A percentile compares a stretch with the other conserved stretches of the same genome.
Conservation (phyloP, 2,113 vertebrate genomes). For the Phoenicopterus ruber region DNA sequence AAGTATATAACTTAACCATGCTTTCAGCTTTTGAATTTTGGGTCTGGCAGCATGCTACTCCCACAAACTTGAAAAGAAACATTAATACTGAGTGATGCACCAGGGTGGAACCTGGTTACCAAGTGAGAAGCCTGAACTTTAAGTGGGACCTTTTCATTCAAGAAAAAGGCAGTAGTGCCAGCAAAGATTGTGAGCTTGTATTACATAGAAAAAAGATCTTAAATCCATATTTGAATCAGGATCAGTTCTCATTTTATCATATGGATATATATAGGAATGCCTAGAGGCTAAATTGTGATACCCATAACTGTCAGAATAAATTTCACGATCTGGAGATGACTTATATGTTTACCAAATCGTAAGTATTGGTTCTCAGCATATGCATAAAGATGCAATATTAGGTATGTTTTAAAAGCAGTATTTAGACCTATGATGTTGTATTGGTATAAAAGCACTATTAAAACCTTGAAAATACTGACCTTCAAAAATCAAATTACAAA, state of each 20-base stretch:
- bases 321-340: neutral
- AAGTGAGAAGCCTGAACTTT: neutral
- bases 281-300: neutral
- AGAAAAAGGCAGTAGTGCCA: neutral
- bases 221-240: neutral
- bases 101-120: neutral
- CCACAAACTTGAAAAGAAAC: neutral
- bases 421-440: neutral
- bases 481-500: neutral
- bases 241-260: neutral
- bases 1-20: neutral
- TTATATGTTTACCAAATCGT: neutral
- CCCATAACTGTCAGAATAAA: neutral
- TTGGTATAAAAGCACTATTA: neutral
- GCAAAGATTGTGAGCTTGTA: neutral
- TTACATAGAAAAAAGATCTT: neutral
- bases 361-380: neutral
- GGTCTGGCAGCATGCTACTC: neutral
- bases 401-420: neutral
- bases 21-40: constrained; percentile 21
- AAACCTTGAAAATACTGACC: neutral
- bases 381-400: neutral
- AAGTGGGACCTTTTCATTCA: neutral
- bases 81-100: neutral
- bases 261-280: neutral